Evolutionary conservation across 2,113 vertebrate genomes (phyloP).

Genomic region (Abramis brama): DNA sequence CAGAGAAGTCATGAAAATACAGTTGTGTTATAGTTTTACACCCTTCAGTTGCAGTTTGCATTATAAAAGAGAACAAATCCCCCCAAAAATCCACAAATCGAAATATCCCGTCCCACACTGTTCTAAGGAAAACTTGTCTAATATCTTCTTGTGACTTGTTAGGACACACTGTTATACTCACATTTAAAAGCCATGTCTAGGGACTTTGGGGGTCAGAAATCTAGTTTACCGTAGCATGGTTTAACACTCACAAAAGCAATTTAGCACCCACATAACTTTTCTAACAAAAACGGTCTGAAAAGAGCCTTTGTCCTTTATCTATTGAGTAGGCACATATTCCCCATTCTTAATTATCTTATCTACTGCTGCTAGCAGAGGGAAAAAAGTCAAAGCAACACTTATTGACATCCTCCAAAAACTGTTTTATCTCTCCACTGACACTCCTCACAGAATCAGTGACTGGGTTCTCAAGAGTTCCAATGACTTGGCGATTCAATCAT

Average conservation of each 20-base stretch:
- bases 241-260: background rate
- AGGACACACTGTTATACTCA: background rate
- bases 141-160: background rate
- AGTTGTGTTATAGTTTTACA: conserved; percentile 4
- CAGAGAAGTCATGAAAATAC: background rate
- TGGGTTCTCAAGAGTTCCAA: conserved; percentile 26
- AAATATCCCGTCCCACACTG: background rate
- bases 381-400: conserved; percentile 31
- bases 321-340: background rate
- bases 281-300: background rate
- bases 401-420: conserved; percentile 17
- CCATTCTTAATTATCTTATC: conserved; percentile 33
- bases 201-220: background rate
- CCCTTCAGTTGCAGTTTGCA: background rate
- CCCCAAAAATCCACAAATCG: background rate
- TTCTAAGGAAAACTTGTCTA: background rate
- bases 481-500: conserved; percentile 37
- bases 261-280: background rate
- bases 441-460: conserved; percentile 25
- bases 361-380: background rate
- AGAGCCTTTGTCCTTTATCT: background rate
- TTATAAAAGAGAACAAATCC: background rate
- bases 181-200: background rate
- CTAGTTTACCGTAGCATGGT: background rate
- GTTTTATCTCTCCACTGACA: conserved; percentile 31